Conservation (phyloP, 1,140 invertebrate genomes). For the Diprion similis region DNA sequence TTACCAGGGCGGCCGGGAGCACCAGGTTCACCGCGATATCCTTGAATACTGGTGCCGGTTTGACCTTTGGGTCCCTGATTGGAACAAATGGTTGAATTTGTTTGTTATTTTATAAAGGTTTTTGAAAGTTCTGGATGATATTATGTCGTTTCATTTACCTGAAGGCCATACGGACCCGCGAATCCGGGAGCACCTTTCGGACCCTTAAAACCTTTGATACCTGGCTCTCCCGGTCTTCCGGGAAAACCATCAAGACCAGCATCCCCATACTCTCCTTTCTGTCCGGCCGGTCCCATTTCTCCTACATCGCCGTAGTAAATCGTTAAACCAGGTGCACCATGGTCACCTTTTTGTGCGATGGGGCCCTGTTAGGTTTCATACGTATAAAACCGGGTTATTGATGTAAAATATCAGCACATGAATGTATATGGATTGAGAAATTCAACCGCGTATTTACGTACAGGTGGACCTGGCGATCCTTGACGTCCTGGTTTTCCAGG, state of each 20-base stretch:
- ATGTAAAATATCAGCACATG: too few species aligned
- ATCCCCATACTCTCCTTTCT: slow-evolving; percentile 51
- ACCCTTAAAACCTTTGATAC: slow-evolving; percentile 63
- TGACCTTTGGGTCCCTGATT: slow-evolving; percentile 52
- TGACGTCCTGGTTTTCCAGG: slow-evolving; percentile 55
- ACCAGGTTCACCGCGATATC: slow-evolving; percentile 56
- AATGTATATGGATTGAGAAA: not conserved
- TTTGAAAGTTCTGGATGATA: not conserved
- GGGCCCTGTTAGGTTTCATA: slow-evolving; percentile 38
- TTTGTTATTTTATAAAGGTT: slow-evolving; percentile 12
- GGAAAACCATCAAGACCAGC: slow-evolving; percentile 50
- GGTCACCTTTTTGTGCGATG: slow-evolving; percentile 56
- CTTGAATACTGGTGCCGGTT: slow-evolving; percentile 55
- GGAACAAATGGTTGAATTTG: slow-evolving; percentile 2
- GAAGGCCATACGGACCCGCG: slow-evolving; percentile 45
- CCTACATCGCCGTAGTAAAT: slow-evolving; percentile 55
- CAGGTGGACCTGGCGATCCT: slow-evolving; percentile 57
- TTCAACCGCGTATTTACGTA: slow-evolving; percentile 30
- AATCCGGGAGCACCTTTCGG: slow-evolving; percentile 58
- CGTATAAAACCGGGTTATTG: not conserved
- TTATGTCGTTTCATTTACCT: slow-evolving; percentile 34
- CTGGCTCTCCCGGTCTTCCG: slow-evolving; percentile 59
- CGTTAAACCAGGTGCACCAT: slow-evolving; percentile 56
- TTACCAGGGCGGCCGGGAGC: slow-evolving; percentile 57
- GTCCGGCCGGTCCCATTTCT: slow-evolving; percentile 42